A percentile compares a stretch with the other conserved stretches of the same genome.
phyloP scores from a whole-genome alignment of 2,113 vertebrate species.

The Aramus guarauna region DNA sequence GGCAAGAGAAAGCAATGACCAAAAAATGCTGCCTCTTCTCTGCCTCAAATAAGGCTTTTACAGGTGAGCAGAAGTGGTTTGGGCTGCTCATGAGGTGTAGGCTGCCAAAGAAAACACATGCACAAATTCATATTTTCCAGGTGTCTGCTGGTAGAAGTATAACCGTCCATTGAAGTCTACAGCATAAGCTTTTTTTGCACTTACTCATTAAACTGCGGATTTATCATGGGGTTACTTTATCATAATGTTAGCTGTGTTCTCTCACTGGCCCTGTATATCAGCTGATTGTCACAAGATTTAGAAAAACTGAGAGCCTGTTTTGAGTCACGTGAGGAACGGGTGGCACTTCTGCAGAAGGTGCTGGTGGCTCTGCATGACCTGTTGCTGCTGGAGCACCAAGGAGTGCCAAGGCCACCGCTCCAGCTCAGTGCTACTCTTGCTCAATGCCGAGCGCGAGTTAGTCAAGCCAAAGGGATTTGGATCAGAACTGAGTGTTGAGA shows the following conservation, averaged over 20 bases:
- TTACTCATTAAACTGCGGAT: not conserved
- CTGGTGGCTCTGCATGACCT: not conserved
- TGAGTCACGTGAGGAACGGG: not conserved
- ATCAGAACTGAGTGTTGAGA: not conserved
- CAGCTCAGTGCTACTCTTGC: not conserved
- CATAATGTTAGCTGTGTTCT: not conserved
- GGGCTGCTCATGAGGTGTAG: not conserved
- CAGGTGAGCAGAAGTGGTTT: slow-evolving; percentile 59
- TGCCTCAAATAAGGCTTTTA: slow-evolving; percentile 59
- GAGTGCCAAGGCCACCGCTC: not conserved
- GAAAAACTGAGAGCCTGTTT: not conserved
- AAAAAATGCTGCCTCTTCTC: slow-evolving; percentile 40
- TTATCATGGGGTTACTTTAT: not conserved
- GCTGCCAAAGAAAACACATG: slow-evolving; percentile 42
- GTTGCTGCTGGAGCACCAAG: not conserved
- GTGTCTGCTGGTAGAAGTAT: not conserved
- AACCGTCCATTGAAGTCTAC: not conserved
- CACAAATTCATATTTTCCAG: slow-evolving; percentile 37
- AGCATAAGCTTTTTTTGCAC: not conserved
- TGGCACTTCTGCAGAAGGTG: not conserved
- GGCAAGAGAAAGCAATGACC: not conserved
- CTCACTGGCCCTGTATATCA: not conserved
- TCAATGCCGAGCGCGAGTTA: not conserved
- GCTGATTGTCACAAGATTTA: slow-evolving; percentile 6
- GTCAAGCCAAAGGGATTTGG: not conserved